Percentiles rank a stretch among this genome's conserved stretches.
phyloP scores from a whole-genome alignment of 2,113 vertebrate species.

The Aspidoscelis tigris region DNA sequence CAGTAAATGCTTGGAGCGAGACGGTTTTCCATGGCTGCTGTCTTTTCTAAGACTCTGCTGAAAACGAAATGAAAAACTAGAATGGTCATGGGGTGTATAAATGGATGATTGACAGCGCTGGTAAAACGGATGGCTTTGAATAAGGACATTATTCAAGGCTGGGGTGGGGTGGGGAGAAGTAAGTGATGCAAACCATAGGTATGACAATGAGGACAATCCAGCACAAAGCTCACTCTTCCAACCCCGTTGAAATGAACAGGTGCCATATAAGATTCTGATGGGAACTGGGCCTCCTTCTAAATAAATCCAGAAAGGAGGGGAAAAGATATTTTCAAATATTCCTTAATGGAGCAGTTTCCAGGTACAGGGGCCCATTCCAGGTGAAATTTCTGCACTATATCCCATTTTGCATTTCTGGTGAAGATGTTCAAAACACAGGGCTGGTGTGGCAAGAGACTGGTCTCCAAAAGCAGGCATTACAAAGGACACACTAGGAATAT shows the following conservation, averaged over 20 bases:
- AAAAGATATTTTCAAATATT: constrained; percentile 30
- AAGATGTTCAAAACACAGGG: background rate
- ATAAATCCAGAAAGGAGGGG: background rate
- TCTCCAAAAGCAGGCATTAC: background rate
- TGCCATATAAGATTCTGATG: background rate
- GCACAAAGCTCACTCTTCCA: background rate
- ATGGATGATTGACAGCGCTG: background rate
- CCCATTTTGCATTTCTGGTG: background rate
- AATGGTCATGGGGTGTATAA: background rate
- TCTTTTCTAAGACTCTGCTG: background rate
- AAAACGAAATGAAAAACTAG: constrained; percentile 2
- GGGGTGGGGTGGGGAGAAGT: fast-evolving
- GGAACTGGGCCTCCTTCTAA: background rate
- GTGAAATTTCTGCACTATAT: background rate
- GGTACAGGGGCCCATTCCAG: too few relatives aligned
- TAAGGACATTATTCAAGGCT: background rate
- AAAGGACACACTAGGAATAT: background rate
- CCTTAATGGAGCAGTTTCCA: background rate
- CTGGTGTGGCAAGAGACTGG: background rate
- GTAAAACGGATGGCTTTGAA: constrained; percentile 16
- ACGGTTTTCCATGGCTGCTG: constrained; percentile 7
- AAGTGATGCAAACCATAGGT: constrained; percentile 48
- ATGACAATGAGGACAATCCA: background rate
- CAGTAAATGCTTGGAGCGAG: constrained; percentile 55
- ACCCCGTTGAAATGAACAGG: background rate